phyloP scores from a whole-genome alignment of 2,113 vertebrate genomes.

The Montifringilla adamsi region DNA sequence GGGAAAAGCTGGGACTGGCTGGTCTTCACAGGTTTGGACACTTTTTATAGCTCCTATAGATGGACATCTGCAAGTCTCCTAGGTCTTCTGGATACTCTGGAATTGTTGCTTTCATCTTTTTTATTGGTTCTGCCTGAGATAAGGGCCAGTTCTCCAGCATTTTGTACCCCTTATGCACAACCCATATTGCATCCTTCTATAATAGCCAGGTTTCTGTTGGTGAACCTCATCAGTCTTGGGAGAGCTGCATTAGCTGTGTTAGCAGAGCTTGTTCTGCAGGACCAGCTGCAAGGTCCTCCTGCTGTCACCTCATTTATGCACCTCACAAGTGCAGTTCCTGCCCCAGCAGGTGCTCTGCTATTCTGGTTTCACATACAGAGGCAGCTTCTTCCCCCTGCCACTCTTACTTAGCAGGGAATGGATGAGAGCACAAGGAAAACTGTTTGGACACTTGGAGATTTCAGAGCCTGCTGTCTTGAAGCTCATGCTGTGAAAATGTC shows the following conservation, averaged over 20 bases:
- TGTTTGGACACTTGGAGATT: constrained; percentile 21
- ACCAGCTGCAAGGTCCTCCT: background rate
- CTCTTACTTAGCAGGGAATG: background rate
- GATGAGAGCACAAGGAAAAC: background rate
- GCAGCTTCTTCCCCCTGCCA: background rate
- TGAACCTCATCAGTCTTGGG: background rate
- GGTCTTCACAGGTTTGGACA: background rate
- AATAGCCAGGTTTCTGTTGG: background rate
- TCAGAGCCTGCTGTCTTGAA: background rate
- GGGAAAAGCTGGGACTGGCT: background rate
- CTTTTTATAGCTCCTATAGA: background rate
- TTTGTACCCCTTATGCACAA: background rate
- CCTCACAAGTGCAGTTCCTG: background rate
- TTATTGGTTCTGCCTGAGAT: background rate
- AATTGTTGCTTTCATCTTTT: background rate
- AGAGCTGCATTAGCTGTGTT: background rate
- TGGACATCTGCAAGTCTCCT: background rate
- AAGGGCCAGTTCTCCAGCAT: background rate
- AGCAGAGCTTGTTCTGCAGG: background rate
- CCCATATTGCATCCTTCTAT: background rate
- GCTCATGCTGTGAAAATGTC: background rate
- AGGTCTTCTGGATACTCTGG: background rate
- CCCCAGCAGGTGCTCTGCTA: constrained; percentile 5
- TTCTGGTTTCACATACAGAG: background rate
- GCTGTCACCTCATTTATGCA: background rate